Evolutionary conservation across 37 sponge, comb jelly and placozoan species (phyloP).

Genomic region (Mnemiopsis leidyi): DNA sequence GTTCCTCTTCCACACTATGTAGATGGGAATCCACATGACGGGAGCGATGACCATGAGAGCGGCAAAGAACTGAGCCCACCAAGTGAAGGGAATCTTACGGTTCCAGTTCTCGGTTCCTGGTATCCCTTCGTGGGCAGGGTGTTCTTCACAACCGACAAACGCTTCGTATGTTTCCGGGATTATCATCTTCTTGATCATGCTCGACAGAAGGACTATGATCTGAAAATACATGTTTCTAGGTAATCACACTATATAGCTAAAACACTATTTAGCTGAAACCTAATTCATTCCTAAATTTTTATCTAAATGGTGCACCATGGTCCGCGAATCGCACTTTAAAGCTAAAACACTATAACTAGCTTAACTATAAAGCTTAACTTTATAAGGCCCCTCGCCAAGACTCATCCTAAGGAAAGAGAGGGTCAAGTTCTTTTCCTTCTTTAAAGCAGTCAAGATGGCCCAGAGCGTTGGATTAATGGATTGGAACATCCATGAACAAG

Average conservation of each 20-base stretch:
- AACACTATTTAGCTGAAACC: no score
- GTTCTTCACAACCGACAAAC: not conserved
- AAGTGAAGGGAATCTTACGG: not conserved
- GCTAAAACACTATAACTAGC: no score
- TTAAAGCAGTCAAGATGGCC: no score
- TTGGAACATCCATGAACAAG: no score
- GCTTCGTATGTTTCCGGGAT: not conserved
- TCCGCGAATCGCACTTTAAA: no score
- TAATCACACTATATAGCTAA: no score
- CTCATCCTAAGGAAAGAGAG: no score
- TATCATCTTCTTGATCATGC: slow-evolving; percentile 27
- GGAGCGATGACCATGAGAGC: slow-evolving; percentile 3
- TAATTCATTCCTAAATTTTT: not conserved
- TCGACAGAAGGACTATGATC: not conserved
- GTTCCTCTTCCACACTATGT: not conserved
- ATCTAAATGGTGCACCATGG: no score
- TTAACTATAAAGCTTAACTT: no score
- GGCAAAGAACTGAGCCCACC: slow-evolving; percentile 2
- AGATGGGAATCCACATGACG: not conserved
- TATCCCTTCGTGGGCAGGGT: not conserved
- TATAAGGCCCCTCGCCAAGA: no score
- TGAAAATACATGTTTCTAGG: not conserved
- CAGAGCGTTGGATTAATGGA: no score
- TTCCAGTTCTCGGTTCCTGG: slow-evolving; percentile 34
- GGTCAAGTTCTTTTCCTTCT: no score